A percentile compares a stretch with the other conserved stretches of the same genome.
Evolutionary conservation across 2,888 invertebrate genomes (phyloP).

Genomic region (Plebejus argus): DNA sequence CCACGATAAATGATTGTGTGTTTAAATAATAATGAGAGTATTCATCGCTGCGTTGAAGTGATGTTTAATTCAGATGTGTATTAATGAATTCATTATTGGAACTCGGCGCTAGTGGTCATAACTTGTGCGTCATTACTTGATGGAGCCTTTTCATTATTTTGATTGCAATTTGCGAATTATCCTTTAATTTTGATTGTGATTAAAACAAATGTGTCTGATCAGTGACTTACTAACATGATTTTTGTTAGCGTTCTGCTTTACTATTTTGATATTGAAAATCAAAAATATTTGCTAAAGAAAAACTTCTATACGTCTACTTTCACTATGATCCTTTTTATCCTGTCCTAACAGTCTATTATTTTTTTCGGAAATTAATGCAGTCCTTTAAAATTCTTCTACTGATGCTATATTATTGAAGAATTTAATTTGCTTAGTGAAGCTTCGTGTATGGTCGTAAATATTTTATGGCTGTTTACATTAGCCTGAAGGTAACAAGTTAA

Average conservation of each 20-base stretch:
- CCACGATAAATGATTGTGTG: slow-evolving; percentile 11
- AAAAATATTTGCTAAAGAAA: too few species aligned
- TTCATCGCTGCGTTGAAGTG: slow-evolving; percentile 44
- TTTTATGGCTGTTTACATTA: slow-evolving; percentile 21
- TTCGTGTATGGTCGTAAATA: slow-evolving; percentile 17
- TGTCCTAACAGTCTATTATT: neutral
- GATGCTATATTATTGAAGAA: neutral
- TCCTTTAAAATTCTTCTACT: neutral
- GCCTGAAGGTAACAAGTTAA: neutral
- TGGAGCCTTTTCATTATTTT: slow-evolving; percentile 1
- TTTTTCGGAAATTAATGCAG: too few species aligned
- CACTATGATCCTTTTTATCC: neutral
- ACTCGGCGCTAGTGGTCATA: slow-evolving; percentile 15
- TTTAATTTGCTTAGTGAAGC: neutral
- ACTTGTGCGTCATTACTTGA: slow-evolving; percentile 14
- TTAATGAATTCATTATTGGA: slow-evolving; percentile 47
- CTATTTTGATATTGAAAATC: neutral
- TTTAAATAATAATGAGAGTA: slow-evolving; percentile 38
- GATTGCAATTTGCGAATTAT: slow-evolving; percentile 14
- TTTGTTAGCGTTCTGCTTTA: neutral
- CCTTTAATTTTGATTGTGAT: neutral
- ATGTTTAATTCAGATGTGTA: slow-evolving; percentile 49
- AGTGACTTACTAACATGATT: neutral
- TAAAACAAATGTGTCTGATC: neutral
- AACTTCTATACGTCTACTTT: neutral